A percentile compares a stretch with the other conserved stretches of the same genome.
These are phyloP conservation scores for Chloroclystis v-ata DNA, from an alignment of 2,888 invertebrate species.

Conservation along the genomic window DNA sequence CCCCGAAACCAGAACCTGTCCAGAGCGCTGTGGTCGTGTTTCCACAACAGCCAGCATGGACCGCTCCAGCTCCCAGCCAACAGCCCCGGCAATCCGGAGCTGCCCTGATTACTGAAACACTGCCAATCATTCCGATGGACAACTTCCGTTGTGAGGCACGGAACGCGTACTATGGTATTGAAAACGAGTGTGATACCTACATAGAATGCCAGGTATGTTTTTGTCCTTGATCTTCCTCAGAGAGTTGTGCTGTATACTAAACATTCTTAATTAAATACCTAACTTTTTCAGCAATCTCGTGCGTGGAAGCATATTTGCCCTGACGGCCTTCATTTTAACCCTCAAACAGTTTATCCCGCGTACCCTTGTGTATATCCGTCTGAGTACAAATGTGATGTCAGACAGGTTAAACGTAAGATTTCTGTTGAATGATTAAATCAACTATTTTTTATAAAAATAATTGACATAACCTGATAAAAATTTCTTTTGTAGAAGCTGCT, in stretches of 20 bases:
- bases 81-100: neutral
- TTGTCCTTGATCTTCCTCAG: too few species aligned
- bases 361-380: conserved; percentile 88
- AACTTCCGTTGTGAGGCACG: conserved; percentile 18
- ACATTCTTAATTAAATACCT: neutral
- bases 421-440: too few species aligned
- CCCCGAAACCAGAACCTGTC: neutral
- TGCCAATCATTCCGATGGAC: conserved; percentile 4
- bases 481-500: conserved; percentile 11
- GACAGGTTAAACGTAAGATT: conserved; percentile 56
- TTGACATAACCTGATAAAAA: too few species aligned
- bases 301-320: conserved; percentile 82
- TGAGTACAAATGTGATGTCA: conserved; percentile 82
- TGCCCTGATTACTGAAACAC: neutral
- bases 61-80: neutral
- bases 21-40: too few species aligned
- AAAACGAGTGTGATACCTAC: conserved; percentile 82
- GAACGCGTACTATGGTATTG: conserved; percentile 56
- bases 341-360: conserved; percentile 74
- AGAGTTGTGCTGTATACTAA: neutral
- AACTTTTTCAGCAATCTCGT: conserved; percentile 66
- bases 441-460: too few species aligned
- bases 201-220: conserved; percentile 78
- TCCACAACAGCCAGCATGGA: neutral
- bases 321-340: conserved; percentile 85